Evolutionary conservation across 2,888 invertebrate genomes (phyloP).

Genomic region (Perithous albicinctus): DNA sequence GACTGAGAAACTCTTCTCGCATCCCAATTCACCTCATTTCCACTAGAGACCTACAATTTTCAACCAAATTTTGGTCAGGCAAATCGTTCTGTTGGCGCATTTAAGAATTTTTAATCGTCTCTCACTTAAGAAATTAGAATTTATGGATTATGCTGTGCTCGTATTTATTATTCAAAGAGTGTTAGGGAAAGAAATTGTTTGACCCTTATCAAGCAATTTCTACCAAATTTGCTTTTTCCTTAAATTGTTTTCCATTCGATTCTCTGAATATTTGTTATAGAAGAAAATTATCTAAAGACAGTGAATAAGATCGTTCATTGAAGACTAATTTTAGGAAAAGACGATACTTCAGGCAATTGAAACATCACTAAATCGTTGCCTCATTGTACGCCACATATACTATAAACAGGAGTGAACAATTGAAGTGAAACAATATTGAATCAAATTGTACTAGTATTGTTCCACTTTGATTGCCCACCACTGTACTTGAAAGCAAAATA

Average conservation of each 20-base stretch:
- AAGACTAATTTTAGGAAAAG: not conserved
- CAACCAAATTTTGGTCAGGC: conserved; percentile 12
- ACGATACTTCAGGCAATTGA: not conserved
- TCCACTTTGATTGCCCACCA: not conserved
- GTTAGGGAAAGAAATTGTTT: too few relatives aligned
- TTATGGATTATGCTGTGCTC: not conserved
- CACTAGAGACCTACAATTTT: not conserved
- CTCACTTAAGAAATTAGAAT: not conserved
- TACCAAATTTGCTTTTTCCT: too few relatives aligned
- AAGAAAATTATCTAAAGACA: too few relatives aligned
- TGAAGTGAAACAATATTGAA: too few relatives aligned
- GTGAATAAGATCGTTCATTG: too few relatives aligned
- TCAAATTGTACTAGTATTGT: too few relatives aligned
- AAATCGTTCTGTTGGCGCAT: not conserved
- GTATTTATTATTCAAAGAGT: not conserved
- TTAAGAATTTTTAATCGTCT: not conserved
- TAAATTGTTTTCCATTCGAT: too few relatives aligned
- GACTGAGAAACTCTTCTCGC: not conserved
- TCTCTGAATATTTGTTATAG: too few relatives aligned
- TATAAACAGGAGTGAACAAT: too few relatives aligned
- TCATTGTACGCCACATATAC: not conserved
- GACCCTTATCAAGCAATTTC: too few relatives aligned
- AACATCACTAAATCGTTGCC: not conserved
- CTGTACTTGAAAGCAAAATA: too few relatives aligned
- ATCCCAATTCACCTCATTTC: not conserved